Conservation (phyloP, 2,888 invertebrate species). For the Abrostola triplasia region DNA sequence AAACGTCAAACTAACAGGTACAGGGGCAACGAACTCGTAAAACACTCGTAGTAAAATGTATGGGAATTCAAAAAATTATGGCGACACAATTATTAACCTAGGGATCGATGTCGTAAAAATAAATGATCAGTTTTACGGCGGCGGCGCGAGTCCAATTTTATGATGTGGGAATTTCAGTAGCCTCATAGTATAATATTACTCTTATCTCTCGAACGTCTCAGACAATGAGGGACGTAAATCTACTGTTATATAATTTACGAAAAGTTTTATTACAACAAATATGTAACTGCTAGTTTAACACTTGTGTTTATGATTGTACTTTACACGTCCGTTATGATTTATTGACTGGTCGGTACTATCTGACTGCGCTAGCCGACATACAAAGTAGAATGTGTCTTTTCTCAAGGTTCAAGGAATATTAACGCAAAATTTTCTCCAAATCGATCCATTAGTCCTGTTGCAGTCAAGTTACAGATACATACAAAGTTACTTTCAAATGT, state of each 20-base stretch:
- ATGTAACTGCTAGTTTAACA: background rate
- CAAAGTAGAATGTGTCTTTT: no score
- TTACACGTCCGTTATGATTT: background rate
- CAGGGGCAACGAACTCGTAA: conserved; percentile 44
- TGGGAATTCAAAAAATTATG: conserved; percentile 69
- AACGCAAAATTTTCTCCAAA: no score
- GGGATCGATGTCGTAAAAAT: conserved; percentile 81
- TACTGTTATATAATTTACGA: conserved; percentile 35
- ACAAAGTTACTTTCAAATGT: no score
- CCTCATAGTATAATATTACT: conserved; percentile 70
- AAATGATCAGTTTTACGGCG: conserved; percentile 79
- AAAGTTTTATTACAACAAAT: conserved; percentile 22
- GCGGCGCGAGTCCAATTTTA: conserved; percentile 76
- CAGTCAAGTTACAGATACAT: no score
- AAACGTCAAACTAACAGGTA: conserved; percentile 40
- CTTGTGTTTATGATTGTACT: conserved; percentile 2
- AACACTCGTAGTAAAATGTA: conserved; percentile 58
- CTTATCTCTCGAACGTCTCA: conserved; percentile 65
- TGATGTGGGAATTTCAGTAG: conserved; percentile 80
- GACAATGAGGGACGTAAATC: conserved; percentile 38
- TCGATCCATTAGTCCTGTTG: no score
- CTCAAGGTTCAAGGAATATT: no score
- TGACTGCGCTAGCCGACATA: no score
- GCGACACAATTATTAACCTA: conserved; percentile 78
- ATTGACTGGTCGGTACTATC: background rate